phyloP scores from a whole-genome alignment of 2,113 vertebrate species.

The Paratilapia polleni region DNA sequence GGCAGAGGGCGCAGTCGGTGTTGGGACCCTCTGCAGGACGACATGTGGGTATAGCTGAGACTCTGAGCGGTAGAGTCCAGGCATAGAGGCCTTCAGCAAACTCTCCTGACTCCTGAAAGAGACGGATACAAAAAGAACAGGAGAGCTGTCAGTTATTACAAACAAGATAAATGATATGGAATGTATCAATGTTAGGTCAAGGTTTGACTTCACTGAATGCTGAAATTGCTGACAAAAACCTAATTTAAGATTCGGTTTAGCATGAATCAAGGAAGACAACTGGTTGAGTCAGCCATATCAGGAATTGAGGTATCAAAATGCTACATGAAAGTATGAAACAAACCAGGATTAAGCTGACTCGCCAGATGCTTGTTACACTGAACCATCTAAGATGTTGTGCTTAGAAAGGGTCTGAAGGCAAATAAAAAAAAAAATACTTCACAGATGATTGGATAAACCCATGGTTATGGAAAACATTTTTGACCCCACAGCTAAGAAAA shows the following conservation, averaged over 20 bases:
- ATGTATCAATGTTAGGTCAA: background rate
- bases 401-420: too few species aligned
- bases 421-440: too few species aligned
- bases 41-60: conserved; percentile 79
- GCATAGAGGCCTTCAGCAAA: conserved; percentile 75
- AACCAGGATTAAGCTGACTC: background rate
- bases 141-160: background rate
- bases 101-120: conserved; percentile 80
- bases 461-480: too few species aligned
- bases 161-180: background rate
- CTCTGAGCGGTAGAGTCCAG: conserved; percentile 75
- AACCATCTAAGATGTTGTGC: background rate
- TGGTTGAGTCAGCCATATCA: background rate
- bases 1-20: conserved; percentile 70
- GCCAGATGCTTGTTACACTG: background rate
- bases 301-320: background rate
- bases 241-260: background rate
- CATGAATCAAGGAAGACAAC: background rate
- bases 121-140: background rate
- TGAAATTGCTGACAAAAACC: too few species aligned
- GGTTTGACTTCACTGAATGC: background rate
- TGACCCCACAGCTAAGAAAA: too few species aligned
- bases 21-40: conserved; percentile 79
- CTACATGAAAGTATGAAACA: background rate
- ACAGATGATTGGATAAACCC: too few species aligned